Conservation (phyloP, 2,888 invertebrate species). For the Phyto melanocephala region DNA sequence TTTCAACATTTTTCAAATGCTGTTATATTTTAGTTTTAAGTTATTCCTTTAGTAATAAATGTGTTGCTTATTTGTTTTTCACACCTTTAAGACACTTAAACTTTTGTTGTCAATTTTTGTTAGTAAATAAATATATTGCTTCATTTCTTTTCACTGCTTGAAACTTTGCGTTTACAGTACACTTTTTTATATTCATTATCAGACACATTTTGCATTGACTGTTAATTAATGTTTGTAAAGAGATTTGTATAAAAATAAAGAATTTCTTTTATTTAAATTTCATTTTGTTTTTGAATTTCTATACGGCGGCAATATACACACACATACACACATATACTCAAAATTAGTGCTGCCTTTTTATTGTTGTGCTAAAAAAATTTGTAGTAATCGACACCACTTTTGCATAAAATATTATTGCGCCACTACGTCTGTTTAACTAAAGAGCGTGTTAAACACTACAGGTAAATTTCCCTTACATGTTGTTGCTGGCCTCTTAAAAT, state of each 20-base stretch:
- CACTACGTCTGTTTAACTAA: constrained; percentile 72
- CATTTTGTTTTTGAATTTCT: constrained; percentile 23
- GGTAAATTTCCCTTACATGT: constrained; percentile 68
- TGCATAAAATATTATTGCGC: constrained; percentile 60
- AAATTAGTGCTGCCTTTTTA: background rate
- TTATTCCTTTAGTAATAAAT: background rate
- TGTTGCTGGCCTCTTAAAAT: background rate
- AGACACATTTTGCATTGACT: constrained; percentile 13
- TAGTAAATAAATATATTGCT: background rate
- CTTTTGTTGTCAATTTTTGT: background rate
- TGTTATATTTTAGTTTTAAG: constrained; percentile 48
- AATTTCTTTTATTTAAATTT: constrained; percentile 23
- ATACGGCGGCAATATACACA: background rate
- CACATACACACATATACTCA: background rate
- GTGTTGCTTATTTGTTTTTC: background rate
- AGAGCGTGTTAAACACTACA: constrained; percentile 72
- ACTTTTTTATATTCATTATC: constrained; percentile 4
- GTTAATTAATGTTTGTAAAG: background rate
- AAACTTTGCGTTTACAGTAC: constrained; percentile 8
- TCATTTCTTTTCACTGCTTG: constrained; percentile 13
- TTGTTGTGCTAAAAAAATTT: constrained; percentile 12
- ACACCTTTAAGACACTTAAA: background rate
- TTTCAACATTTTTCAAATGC: constrained; percentile 39
- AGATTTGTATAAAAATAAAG: background rate
- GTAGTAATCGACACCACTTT: background rate